phyloP scores from a whole-genome alignment of 2,888 invertebrate genomes.

The Drosophila subsilvestris region DNA sequence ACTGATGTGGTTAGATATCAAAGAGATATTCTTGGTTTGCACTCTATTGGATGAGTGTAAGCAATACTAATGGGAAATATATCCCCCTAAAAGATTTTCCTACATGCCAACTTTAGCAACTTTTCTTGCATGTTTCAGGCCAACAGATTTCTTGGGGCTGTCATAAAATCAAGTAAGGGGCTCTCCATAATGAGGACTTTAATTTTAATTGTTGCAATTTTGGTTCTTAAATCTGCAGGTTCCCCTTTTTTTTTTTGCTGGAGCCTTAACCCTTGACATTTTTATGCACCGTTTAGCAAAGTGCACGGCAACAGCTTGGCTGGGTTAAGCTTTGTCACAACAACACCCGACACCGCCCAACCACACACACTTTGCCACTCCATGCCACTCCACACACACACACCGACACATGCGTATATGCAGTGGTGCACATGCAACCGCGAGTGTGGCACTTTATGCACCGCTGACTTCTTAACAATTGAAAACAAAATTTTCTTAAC shows the following conservation, averaged over 20 bases:
- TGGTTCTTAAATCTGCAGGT: conserved; percentile 13
- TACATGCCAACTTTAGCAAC: too few species aligned
- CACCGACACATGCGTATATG: conserved; percentile 10
- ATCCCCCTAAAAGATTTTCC: too few species aligned
- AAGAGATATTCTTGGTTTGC: too few species aligned
- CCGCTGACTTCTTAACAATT: conserved; percentile 71
- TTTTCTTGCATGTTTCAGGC: not conserved
- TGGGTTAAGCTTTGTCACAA: conserved; percentile 48
- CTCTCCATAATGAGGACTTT: conserved; percentile 32
- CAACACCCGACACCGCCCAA: conserved; percentile 28
- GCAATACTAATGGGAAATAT: not conserved
- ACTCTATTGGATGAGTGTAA: not conserved
- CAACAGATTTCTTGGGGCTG: not conserved
- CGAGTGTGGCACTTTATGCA: conserved; percentile 76
- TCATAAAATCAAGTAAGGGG: not conserved
- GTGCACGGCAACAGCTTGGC: conserved; percentile 51
- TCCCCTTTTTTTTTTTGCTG: conserved; percentile 8
- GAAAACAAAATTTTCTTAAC: conserved; percentile 57
- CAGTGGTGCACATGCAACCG: conserved; percentile 39
- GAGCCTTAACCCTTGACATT: conserved; percentile 34
- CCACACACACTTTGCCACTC: not conserved
- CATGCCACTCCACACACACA: conserved; percentile 18
- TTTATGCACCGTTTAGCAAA: conserved; percentile 52
- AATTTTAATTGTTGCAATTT: conserved; percentile 57
- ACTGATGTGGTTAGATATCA: too few species aligned